A percentile compares a stretch with the other conserved stretches of the same genome.
Evolutionary conservation across 64 coral and sea anemone species (phyloP).

Genomic region (Montipora cactus): DNA sequence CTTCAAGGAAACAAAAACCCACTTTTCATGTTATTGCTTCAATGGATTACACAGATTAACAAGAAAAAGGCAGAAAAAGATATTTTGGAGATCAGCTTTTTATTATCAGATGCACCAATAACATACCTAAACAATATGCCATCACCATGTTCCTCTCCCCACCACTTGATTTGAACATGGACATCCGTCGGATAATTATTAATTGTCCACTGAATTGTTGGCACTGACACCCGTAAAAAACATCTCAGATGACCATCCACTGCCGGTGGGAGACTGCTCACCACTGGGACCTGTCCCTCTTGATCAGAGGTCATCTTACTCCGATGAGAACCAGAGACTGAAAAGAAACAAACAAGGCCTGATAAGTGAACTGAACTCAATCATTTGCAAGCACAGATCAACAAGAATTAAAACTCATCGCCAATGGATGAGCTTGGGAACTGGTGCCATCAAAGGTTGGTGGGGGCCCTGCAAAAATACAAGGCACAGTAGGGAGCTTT

Average conservation of each 20-base stretch:
- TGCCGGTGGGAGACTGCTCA: conserved; percentile 83
- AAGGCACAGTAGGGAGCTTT: no score
- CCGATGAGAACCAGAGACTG: not conserved
- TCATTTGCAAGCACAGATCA: no score
- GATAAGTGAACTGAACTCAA: not conserved
- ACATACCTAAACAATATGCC: conserved; percentile 83
- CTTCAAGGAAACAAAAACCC: no score
- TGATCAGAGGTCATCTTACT: conserved; percentile 52
- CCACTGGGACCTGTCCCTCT: conserved; percentile 69
- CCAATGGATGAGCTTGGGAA: no score
- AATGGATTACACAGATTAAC: no score
- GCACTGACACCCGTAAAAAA: conserved; percentile 85
- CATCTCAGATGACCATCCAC: conserved; percentile 96
- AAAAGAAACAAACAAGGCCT: not conserved
- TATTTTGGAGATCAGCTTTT: not conserved
- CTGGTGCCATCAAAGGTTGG: no score
- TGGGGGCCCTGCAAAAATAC: no score
- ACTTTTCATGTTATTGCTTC: no score
- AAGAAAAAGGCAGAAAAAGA: not conserved
- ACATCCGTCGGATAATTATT: conserved; percentile 80
- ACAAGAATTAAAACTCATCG: no score
- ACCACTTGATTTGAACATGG: conserved; percentile 83
- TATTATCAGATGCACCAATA: not conserved
- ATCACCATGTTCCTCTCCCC: conserved; percentile 83
- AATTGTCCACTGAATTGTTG: conserved; percentile 74